phyloP scores from a whole-genome alignment of 1,140 invertebrate species.

The Aphelinus certus region DNA sequence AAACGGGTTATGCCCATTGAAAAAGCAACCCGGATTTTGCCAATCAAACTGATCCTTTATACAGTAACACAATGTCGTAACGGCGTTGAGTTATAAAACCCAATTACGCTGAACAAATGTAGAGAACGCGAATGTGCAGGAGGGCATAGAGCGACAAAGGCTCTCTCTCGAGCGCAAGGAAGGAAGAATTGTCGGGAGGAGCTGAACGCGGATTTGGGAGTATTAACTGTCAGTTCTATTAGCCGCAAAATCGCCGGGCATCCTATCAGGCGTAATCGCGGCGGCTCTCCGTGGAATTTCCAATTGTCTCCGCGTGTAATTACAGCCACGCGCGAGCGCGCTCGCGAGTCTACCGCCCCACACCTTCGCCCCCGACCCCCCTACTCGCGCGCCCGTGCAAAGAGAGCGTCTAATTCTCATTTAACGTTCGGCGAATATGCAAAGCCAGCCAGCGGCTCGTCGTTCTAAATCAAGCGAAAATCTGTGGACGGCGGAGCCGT shows the following conservation, averaged over 20 bases:
- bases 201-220: constrained; percentile 7
- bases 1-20: no score
- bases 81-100: no score
- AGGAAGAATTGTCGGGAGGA: neutral
- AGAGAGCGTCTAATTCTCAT: constrained; percentile 16
- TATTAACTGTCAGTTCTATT: constrained; percentile 20
- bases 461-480: constrained; percentile 6
- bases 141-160: no score
- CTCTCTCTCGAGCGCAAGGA: neutral
- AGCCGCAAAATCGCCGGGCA: constrained; percentile 23
- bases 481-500: neutral
- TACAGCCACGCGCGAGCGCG: neutral
- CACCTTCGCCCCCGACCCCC: no score
- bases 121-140: no score
- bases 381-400: neutral
- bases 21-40: no score
- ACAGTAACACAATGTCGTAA: no score
- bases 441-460: neutral
- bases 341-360: no score
- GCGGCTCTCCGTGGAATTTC: constrained; percentile 11
- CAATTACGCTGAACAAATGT: no score
- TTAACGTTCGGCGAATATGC: neutral
- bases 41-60: no score
- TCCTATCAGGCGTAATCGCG: constrained; percentile 23
- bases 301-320: constrained; percentile 25